Conservation (phyloP, 2,113 vertebrate genomes). For the Raja brachyura region DNA sequence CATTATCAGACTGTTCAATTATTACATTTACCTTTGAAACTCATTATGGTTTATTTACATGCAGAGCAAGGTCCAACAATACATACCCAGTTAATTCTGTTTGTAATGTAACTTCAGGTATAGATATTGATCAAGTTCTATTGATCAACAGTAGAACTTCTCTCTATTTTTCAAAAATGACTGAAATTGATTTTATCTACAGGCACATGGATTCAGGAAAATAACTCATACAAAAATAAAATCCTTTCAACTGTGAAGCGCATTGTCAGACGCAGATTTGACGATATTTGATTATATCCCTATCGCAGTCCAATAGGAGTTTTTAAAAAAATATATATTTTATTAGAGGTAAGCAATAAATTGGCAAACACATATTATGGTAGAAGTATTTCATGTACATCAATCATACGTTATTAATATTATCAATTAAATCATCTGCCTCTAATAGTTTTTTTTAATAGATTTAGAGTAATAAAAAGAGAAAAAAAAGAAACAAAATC, state of each 20-base stretch:
- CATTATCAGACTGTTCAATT: neutral
- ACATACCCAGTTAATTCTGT: neutral
- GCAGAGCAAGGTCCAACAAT: neutral
- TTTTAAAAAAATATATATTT: no score
- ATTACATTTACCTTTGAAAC: neutral
- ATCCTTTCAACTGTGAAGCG: neutral
- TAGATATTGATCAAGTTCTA: neutral
- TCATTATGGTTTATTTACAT: neutral
- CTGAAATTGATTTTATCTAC: neutral
- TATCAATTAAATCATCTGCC: no score
- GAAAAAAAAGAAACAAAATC: no score
- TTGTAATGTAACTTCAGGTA: neutral
- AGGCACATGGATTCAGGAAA: neutral
- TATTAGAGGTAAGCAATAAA: no score
- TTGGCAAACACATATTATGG: no score
- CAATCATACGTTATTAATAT: no score
- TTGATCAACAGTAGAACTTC: neutral
- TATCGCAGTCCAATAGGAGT: no score
- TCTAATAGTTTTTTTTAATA: no score
- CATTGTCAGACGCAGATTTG: neutral
- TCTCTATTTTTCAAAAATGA: neutral
- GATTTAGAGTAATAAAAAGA: no score
- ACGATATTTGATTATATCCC: no score
- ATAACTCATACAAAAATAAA: neutral
- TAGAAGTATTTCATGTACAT: no score